Base-by-base conservation (phyloP, 2,797 vertebrate species). In the Lindbergichthys nudifrons region DNA sequence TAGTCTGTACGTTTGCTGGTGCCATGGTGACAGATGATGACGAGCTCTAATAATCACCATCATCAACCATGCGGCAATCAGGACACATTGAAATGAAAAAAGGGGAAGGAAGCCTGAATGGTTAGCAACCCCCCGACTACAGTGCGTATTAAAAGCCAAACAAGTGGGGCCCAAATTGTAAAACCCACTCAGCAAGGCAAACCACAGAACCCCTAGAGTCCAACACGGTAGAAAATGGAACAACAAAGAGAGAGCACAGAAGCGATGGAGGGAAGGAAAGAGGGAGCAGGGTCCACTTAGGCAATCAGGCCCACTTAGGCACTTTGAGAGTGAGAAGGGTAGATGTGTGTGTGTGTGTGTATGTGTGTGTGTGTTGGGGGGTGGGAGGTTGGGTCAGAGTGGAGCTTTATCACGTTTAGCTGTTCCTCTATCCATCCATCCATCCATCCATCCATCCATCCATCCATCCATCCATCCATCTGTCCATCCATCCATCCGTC, bases 231-330 rank as follows among this genome's bases (percentile, higher is more conserved):
- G 84, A 90, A 89, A 92, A 92, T 92, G 92, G 90, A 92, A 89
- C 88, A 93, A 91, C 86, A 85, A 83, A 88, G 87, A 84, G 79
- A 53, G 70, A 84, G 81, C 71, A 63, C 70, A 53, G 76, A 84
- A 75, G 85, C 62, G 76, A 83, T 77, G 81, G 78, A 84, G 65
- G 78, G 77, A 83, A 83, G 83, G 84, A 87, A 89, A 83, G 81
- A 82, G 81, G 83, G 82, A 85, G 85, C 86, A 87, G 65, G 71
- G 84, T 85, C 89, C 92, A 93, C 92, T 93, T 91, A 93, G 92
- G 92, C 92, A 94, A 94, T 94, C 94, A 92, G 89, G 84, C 81
- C 86, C 93, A 94, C 92, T 94, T 92, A 90, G 92, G 92, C 90
- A 88, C 92, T 92, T 87, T 90, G 79, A 81, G 88, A 89, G 88